phyloP scores from a whole-genome alignment of 2,113 vertebrate genomes.

The Poeciliopsis occidentalis region DNA sequence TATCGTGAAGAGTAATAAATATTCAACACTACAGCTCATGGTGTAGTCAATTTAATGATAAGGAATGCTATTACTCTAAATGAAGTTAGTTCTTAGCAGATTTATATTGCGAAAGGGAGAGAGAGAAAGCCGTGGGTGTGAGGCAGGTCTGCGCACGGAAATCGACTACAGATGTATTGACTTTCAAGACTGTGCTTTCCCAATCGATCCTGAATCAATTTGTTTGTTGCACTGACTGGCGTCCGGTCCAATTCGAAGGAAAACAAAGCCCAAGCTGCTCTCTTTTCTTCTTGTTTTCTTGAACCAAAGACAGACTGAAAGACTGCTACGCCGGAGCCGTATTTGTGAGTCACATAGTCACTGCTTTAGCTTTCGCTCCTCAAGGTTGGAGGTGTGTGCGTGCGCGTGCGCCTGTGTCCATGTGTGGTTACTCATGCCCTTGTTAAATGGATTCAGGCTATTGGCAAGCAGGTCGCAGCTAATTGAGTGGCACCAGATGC shows the following conservation, averaged over 20 bases:
- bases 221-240: slow-evolving; percentile 1
- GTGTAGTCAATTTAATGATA: slow-evolving; percentile 17
- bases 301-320: slow-evolving; percentile 15
- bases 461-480: slow-evolving; percentile 69
- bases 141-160: background rate
- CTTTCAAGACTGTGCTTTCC: background rate
- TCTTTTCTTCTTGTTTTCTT: background rate
- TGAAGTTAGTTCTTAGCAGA: slow-evolving; percentile 12
- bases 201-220: background rate
- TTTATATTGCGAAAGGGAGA: background rate
- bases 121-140: background rate
- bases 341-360: slow-evolving; percentile 26
- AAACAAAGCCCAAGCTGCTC: slow-evolving; percentile 14
- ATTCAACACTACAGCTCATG: slow-evolving; percentile 5
- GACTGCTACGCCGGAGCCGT: slow-evolving; percentile 12
- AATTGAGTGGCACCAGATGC: slow-evolving; percentile 76
- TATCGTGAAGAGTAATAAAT: slow-evolving; percentile 17
- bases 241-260: background rate
- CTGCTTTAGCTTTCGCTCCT: slow-evolving; percentile 22
- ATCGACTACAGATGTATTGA: background rate
- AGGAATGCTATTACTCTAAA: slow-evolving; percentile 16
- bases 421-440: slow-evolving; percentile 51
- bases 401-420: slow-evolving; percentile 8
- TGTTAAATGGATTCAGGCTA: slow-evolving; percentile 70
- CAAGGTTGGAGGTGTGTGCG: slow-evolving; percentile 27